Base-by-base conservation (phyloP, 2,797 vertebrate species). In the Cygnus olor region DNA sequence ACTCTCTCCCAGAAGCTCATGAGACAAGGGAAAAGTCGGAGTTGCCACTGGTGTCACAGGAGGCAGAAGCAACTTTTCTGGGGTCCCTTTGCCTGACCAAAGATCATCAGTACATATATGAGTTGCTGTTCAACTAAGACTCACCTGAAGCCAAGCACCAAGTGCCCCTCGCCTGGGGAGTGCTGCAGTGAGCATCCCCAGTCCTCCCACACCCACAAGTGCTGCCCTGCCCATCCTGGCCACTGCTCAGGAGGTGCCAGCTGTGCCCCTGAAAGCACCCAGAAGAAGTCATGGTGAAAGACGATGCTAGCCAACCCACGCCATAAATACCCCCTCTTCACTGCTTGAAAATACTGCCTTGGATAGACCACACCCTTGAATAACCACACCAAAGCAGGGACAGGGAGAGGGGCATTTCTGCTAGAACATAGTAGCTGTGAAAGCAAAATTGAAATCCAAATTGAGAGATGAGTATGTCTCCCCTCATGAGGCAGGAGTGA, bases 161-260 rank as follows among this genome's bases (percentile, higher is more conserved):
- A 19, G 12, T 1, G 1, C 47, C 27, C 53, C 1, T 2, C 5
- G 16, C 9, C 6, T 7, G 7, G n/a, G 30, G 9, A 19, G 34
- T 42, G 19, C 28, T 51, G 21, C 68, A 20, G 34, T 6, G n/a
- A 79, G 56, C 49, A 68, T 49, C 16, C 61, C 63, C 21, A 38
- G 8, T 22, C 36, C 27, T 78, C 36, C 28, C 24, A 0, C 27
- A 49, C 6, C 58, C 58, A 20, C 9, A 28, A 4, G 14, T 22
- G 28, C 71, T 58, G 17, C 21, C 68, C 34, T 83, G 51, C 22
- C 22, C 8, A 1, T 18, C 45, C 69, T 8, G 10, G 20, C 9
- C 32, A 9, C 44, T 2, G 2, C 69, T 64, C 36, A 28, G 60
- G n/a, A 36, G 56, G 40, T 58, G 58, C 45, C 12, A 7, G 64